phyloP scores from a whole-genome alignment of 2,797 vertebrate species.

The Cossypha caffra region DNA sequence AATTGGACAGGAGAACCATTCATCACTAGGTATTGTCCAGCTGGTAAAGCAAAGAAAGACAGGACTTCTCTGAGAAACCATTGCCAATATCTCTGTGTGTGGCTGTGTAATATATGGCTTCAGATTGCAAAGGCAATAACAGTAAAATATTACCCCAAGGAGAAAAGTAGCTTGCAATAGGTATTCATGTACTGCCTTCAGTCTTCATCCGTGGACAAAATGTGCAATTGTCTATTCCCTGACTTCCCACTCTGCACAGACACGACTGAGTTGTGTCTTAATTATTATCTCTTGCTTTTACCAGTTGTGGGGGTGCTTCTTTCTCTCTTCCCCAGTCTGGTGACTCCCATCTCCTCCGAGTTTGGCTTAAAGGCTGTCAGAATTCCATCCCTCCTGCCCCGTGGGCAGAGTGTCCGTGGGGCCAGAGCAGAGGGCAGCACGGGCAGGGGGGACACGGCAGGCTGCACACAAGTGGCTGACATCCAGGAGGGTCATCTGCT shows the following conservation, averaged over 20 bases:
- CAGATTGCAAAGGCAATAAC: slow-evolving; percentile 60
- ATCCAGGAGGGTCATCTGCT: neutral
- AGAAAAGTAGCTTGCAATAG: slow-evolving; percentile 39
- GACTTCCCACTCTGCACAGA: neutral
- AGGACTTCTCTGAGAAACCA: slow-evolving; percentile 32
- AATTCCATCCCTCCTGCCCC: rapidly evolving
- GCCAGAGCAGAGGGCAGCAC: neutral
- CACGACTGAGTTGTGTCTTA: neutral
- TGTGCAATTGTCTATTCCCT: slow-evolving; percentile 3
- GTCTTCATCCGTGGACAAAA: neutral
- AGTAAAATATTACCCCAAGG: slow-evolving; percentile 62
- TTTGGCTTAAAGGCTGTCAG: neutral
- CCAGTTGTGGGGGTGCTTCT: neutral
- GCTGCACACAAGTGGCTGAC: neutral
- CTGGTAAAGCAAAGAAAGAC: slow-evolving; percentile 40
- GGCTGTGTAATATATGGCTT: slow-evolving; percentile 57
- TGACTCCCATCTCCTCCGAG: neutral
- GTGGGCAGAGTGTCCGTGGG: rapidly evolving
- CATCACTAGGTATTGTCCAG: slow-evolving; percentile 66
- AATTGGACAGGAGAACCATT: slow-evolving; percentile 61
- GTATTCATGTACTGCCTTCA: slow-evolving; percentile 18
- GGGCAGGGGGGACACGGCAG: neutral
- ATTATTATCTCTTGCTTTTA: neutral
- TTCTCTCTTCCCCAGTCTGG: rapidly evolving
- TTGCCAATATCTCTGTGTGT: slow-evolving; percentile 50